Conservation (phyloP, 1,140 invertebrate species). For the Hyphantria cunea region DNA sequence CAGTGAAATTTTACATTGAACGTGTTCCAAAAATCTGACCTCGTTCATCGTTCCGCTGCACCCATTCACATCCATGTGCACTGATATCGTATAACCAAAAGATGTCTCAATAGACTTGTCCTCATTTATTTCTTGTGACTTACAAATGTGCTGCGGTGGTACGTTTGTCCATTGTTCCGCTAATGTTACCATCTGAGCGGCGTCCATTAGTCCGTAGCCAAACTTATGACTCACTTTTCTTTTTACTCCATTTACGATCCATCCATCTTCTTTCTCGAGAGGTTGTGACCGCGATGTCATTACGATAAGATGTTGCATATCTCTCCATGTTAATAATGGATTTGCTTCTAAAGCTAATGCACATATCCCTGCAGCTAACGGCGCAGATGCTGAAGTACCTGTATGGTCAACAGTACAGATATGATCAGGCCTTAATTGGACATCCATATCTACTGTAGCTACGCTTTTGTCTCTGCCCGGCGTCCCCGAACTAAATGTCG, state of each 20-base stretch:
- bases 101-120: conserved; percentile 89
- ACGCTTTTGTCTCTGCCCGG: conserved; percentile 96
- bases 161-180: conserved; percentile 97
- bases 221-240: conserved; percentile 97
- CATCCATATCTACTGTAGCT: conserved; percentile 96
- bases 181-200: conserved; percentile 93
- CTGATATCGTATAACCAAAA: conserved; percentile 87
- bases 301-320: conserved; percentile 98
- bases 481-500: conserved; percentile 97
- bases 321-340: conserved; percentile 95
- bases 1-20: conserved; percentile 95
- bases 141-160: conserved; percentile 97
- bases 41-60: conserved; percentile 92
- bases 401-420: conserved; percentile 94
- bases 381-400: conserved; percentile 96
- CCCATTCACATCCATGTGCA: conserved; percentile 93
- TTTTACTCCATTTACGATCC: conserved; percentile 95
- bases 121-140: conserved; percentile 93
- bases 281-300: conserved; percentile 92
- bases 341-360: conserved; percentile 97
- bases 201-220: conserved; percentile 98
- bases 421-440: conserved; percentile 89
- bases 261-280: conserved; percentile 92
- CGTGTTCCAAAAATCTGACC: conserved; percentile 95
- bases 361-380: conserved; percentile 96